A percentile compares a stretch with the other conserved stretches of the same genome.
Evolutionary conservation across 2,888 invertebrate genomes (phyloP).

Genomic region (Cyclophora albipunctata): DNA sequence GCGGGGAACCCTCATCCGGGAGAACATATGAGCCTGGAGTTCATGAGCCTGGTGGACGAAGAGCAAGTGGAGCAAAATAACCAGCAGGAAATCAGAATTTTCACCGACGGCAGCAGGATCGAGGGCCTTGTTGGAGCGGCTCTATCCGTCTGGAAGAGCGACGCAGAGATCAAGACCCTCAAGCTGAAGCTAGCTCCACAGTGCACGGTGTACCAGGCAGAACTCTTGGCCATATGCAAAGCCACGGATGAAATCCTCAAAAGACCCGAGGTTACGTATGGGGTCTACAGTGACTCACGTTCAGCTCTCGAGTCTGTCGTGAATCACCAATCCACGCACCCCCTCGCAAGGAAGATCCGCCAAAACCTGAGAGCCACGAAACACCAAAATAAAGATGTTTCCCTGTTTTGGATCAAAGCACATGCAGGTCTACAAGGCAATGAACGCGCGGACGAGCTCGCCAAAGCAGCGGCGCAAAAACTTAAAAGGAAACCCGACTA

Average conservation of each 20-base stretch:
- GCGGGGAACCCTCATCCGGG: slow-evolving; percentile 10
- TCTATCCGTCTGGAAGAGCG: slow-evolving; percentile 11
- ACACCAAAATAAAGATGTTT: background rate
- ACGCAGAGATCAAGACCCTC: slow-evolving; percentile 1
- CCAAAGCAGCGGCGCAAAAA: slow-evolving; percentile 6
- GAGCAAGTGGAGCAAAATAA: background rate
- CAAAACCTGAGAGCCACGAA: background rate
- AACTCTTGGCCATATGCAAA: slow-evolving; percentile 9
- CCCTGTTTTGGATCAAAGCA: slow-evolving; percentile 13
- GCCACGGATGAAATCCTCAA: background rate
- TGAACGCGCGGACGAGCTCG: slow-evolving; percentile 14
- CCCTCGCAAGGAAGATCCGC: slow-evolving; percentile 5
- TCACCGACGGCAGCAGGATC: slow-evolving; percentile 15
- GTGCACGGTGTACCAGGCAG: slow-evolving; percentile 18
- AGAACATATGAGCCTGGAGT: background rate
- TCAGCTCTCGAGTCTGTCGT: slow-evolving; percentile 4
- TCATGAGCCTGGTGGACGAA: slow-evolving; percentile 4
- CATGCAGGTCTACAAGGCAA: slow-evolving; percentile 13
- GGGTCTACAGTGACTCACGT: slow-evolving; percentile 9
- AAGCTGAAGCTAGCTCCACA: background rate
- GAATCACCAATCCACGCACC: slow-evolving; percentile 1
- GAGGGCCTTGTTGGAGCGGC: slow-evolving; percentile 15
- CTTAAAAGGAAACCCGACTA: background rate
- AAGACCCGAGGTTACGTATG: background rate
- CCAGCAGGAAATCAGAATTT: slow-evolving; percentile 1